Evolutionary conservation across 2,113 vertebrate genomes (phyloP), one percentile per base, ranked within the genome.

Genomic region (Todiramphus chloris): DNA sequence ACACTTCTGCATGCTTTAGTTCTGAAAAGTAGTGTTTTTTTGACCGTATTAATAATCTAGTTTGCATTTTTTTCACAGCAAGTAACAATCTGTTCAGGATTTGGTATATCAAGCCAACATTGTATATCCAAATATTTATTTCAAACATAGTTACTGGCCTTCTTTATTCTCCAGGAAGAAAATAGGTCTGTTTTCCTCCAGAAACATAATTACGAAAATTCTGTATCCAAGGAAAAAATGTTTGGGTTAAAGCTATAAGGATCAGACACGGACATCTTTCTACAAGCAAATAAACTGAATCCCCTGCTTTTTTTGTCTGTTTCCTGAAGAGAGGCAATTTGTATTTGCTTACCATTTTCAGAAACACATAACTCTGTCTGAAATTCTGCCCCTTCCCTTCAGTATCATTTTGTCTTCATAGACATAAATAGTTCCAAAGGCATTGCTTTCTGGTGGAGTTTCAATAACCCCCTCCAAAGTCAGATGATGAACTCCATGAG

Each of bases 381-480:
- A 56, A 74, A 99, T 94, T 79, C 98, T 98, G 44, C 99, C 99
- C 12, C 69, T 96, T 43, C 99, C 99, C 87, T 98, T 98, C n/a
- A 99, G 92, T 11, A 98, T 48, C 99, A 99, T 98, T 94, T 97
- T 98, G 94, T 99, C 99, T 46, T 98, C 91, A 21, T 98, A 99
- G 53, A 99, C 98, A 1, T 98, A 95, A 31, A 99, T 77, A 0
- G 98, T 99, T 69, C 97, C 99, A 19, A 99, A 99, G 24, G 99
- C 99, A 28, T 98, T 97, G 89, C 97, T 98, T 17, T 97, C 96
- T 0, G 99, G 99, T 1, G 98, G 98, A 0, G 99, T 99, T 97
- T 99, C 99, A 19, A 99, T 99, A 59, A 99, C 95, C 1, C 98
- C 99, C 87, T 99, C 98, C 41, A 99, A 30, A 4, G 98, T 99